Percentiles rank a stretch among this genome's conserved stretches.
Conservation (phyloP, 2,888 invertebrate genomes). For the Tachina grossa region DNA sequence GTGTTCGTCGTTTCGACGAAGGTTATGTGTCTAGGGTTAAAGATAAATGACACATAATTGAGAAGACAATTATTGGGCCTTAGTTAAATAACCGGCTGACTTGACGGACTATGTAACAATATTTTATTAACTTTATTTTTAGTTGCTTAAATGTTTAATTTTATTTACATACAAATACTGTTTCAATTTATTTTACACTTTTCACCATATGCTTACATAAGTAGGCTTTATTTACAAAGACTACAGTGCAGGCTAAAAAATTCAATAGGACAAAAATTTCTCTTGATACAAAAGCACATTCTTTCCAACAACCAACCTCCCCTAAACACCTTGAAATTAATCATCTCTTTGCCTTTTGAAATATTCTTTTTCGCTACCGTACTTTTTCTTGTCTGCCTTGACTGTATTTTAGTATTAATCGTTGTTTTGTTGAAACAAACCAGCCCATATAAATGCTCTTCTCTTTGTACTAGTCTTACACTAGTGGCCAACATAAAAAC, state of each 20-base stretch:
- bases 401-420: constrained; percentile 67
- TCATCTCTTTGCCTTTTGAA: background rate
- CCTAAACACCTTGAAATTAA: background rate
- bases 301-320: constrained; percentile 5
- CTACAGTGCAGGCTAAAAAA: constrained; percentile 57
- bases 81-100: constrained; percentile 24
- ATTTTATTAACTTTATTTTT: constrained; percentile 47
- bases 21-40: too few species aligned
- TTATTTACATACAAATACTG: constrained; percentile 6
- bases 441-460: constrained; percentile 70
- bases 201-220: constrained; percentile 49
- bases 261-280: background rate
- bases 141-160: constrained; percentile 56
- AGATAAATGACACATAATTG: too few species aligned
- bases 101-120: constrained; percentile 44
- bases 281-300: constrained; percentile 7
- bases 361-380: constrained; percentile 10
- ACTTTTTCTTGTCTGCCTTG: constrained; percentile 55
- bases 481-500: constrained; percentile 51
- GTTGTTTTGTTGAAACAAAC: constrained; percentile 58
- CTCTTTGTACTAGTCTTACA: constrained; percentile 68
- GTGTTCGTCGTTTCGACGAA: too few species aligned
- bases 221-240: constrained; percentile 45
- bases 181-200: constrained; percentile 25
- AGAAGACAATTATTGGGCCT: too few species aligned